Evolutionary conservation across 2,113 vertebrate species (phyloP), one percentile per base, ranked within the genome.

Genomic region (Caranx ignobilis): DNA sequence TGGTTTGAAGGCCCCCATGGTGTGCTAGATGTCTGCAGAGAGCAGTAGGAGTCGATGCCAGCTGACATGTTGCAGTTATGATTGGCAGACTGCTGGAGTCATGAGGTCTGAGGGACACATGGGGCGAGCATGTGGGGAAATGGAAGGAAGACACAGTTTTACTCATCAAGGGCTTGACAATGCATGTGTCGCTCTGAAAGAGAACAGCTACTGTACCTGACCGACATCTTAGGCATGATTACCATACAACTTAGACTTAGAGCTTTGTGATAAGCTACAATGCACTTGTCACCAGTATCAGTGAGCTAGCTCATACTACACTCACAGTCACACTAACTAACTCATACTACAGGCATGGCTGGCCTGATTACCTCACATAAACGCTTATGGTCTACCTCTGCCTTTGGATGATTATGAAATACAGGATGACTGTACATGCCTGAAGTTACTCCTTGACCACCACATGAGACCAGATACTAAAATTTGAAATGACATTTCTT

Each of bases 11-110:
- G 71, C 47, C 57, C 83, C 52, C 8, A 2, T 80, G 75, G 81
- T 62, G 64, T 64, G 70, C 68, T 62, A 72, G 19, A 61, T 19
- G 77, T 83, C 83, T 86, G 41, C 10, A 18, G 66, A 73, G 82
- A 81, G 67, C 55, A 62, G 37, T 9, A 78, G 54, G 54, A 68
- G 63, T 79, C 77, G 62, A 50, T 74, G 57, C 63, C 63, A 74
- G 77, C 83, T 91, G 93, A 89, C 89, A 92, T 79, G 61, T 37
- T 82, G 74, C 71, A 77, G 79, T 50, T 32, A 62, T 88, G 92
- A 93, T 75, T 92, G 94, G 71, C 90, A 91, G 82, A 83, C 41
- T 77, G 78, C 82, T 91, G 87, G 45, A 77, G 89, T 94, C 91
- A 88, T 87, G 88, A 88, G 80, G 78, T 87, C 88, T 74, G 32